These are phyloP conservation scores for Cryptus armator DNA, from an alignment of 2,888 invertebrate species.

Conservation along the genomic window DNA sequence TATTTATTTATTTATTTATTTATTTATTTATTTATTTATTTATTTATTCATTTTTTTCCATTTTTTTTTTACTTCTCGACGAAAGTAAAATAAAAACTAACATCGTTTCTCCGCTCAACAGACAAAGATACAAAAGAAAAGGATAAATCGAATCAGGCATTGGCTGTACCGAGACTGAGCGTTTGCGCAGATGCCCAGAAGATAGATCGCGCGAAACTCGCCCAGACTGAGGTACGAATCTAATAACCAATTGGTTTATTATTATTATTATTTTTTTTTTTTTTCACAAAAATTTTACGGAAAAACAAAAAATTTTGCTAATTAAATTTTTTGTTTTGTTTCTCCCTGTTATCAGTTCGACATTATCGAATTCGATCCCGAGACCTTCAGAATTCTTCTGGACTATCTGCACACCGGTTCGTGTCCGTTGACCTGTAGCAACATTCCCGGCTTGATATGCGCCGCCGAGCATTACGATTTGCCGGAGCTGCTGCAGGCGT, in stretches of 20 bases:
- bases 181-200: constrained; percentile 98
- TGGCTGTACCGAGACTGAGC: constrained; percentile 94
- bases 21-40: background rate
- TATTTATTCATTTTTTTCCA: no score
- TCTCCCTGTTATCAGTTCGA: constrained; percentile 89
- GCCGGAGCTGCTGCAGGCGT: constrained; percentile 96
- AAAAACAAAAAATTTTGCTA: background rate
- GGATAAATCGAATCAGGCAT: constrained; percentile 88
- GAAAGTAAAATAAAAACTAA: background rate
- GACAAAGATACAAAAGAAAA: constrained; percentile 94
- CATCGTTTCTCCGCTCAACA: constrained; percentile 82
- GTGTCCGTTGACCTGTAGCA: constrained; percentile 96
- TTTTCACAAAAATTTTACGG: background rate
- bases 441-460: constrained; percentile 96
- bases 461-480: constrained; percentile 98
- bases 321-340: background rate
- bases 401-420: constrained; percentile 97
- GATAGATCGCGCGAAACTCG: constrained; percentile 95
- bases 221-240: constrained; percentile 92
- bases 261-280: constrained; percentile 1
- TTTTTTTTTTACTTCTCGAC: background rate
- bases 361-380: constrained; percentile 97
- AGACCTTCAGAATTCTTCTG: constrained; percentile 95
- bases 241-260: background rate
- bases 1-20: background rate